Base-by-base conservation (phyloP, 2,113 vertebrate species). In the Lagopus leucura region DNA sequence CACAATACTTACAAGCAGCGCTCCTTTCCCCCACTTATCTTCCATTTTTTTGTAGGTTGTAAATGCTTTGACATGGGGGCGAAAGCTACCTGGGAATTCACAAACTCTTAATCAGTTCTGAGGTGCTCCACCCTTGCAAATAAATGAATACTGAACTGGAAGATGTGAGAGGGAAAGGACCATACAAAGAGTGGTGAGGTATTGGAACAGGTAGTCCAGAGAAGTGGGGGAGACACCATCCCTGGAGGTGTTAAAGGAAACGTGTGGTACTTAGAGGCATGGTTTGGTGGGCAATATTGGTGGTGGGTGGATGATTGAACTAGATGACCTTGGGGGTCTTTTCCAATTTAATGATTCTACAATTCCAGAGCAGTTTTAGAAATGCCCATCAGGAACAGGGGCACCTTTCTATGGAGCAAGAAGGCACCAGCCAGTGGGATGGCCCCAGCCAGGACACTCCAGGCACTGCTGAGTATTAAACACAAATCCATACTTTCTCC, bases 51-150 rank as follows among this genome's bases (percentile, higher is more conserved):
- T 83, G 65, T 81, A 88, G 69, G 73, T 7, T 88, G 79, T 42
- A 69, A 78, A 74, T 12, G 81, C 72, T 95, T 94, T 90, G 76
- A 94, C 88, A 94, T 21, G 36, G 32, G 71, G 32, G 91, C 67
- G 89, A 87, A 85, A 94, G 45, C 72, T 88, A 25, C 74, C 69
- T 75, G 80, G 75, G 91, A 95, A 94, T 86, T 93, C 66, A 82
- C 5, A 0, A 70, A 76, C 47, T 76, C 63, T 84, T 82, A 63
- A 92, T 84, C 81, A 80, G 72, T 75, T 94, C 80, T 69, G 52
- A 74, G 73, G 75, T 71, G 52, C 83, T 88, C 67, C 61, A 95
- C 69, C 79, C 89, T 94, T 58, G 86, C 85, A 95, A 96, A 96
- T 89, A 85, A 70, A 85, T 45, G 70, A 92, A 91, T 88, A 70